These are phyloP conservation scores for Marronus borbonicus DNA, from an alignment of 2,888 invertebrate species.

Conservation along the genomic window DNA sequence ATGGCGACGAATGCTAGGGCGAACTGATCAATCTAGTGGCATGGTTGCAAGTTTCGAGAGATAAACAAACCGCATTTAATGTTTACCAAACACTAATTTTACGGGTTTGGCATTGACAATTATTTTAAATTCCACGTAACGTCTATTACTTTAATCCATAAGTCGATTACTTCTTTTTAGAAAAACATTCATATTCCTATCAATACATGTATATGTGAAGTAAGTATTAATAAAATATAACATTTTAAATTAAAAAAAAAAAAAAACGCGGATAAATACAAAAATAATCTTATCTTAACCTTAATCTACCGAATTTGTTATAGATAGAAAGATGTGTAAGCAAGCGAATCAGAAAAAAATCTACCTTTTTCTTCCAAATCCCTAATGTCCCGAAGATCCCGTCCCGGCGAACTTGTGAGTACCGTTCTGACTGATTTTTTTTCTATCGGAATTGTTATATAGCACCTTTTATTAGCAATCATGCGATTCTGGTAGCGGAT, in stretches of 20 bases:
- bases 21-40: constrained; percentile 37
- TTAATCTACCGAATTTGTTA: not conserved
- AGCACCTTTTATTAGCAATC: not conserved
- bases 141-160: constrained; percentile 8
- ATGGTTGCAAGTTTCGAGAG: constrained; percentile 11
- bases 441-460: not conserved
- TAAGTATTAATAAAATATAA: not conserved
- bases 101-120: constrained; percentile 47
- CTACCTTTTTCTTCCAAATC: constrained; percentile 34
- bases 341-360: constrained; percentile 31
- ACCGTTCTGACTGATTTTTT: not conserved
- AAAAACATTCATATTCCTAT: not conserved
- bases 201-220: constrained; percentile 20
- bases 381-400: constrained; percentile 30
- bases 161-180: not conserved
- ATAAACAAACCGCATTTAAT: constrained; percentile 33
- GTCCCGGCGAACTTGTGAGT: constrained; percentile 13
- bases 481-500: constrained; percentile 14
- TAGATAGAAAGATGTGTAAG: constrained; percentile 37
- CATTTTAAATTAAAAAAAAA: not conserved
- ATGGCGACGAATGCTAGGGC: constrained; percentile 29
- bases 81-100: constrained; percentile 28
- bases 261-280: not conserved
- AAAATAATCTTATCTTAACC: not conserved
- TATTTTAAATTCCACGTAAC: constrained; percentile 41